Evolutionary conservation across 2,113 vertebrate genomes (phyloP), one percentile per base, ranked within the genome.

Genomic region (Tenebrosternarchus preto): DNA sequence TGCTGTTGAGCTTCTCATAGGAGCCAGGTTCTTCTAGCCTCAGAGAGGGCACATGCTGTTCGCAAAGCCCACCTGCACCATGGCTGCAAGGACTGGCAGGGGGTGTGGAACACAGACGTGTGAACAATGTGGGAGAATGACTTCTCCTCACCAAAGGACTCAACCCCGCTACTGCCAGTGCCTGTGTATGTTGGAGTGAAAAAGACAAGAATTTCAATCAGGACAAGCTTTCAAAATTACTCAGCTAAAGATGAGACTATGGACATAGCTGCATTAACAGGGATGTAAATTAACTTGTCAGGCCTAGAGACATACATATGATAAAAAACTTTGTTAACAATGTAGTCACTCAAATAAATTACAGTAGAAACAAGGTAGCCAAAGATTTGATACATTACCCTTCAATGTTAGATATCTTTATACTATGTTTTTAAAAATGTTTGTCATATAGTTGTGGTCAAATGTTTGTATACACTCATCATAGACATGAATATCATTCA

Each of bases 1-100:
- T 98, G 94, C 95, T 96, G 90, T 98, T 98, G 87, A 99, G 95
- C 89, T 98, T 98, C 92, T 97, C 96, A 3, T 91, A 94, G 83
- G 96, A 97, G 74, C 93, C 94, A 0, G 93, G 83, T 57, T 94
- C 89, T 17, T 98, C 95, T 77, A 96, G 88, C 81, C 90, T 90
- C 83, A 98, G 90, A 8, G 94, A 93, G 0, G 97, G 95, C 80
- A 94, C 91, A 39, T 79, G 88, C 94, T 93, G 91, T 87, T 93
- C 91, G 6, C 87, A 89, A 69, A 88, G 79, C 59, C 90, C 91
- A 87, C 95, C 91, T 84, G 91, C 92, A 1, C 85, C 91, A 1
- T 84, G 90, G 78, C 79, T 90, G 88, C 94, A 92, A 0, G 95
- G 95, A 1, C 94, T 96, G 66, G 94, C 91, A 0, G 96, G 95